A percentile compares a stretch with the other conserved stretches of the same genome.
Conservation (phyloP, 92 coral and sea anemone species). For the Ricordea florida region DNA sequence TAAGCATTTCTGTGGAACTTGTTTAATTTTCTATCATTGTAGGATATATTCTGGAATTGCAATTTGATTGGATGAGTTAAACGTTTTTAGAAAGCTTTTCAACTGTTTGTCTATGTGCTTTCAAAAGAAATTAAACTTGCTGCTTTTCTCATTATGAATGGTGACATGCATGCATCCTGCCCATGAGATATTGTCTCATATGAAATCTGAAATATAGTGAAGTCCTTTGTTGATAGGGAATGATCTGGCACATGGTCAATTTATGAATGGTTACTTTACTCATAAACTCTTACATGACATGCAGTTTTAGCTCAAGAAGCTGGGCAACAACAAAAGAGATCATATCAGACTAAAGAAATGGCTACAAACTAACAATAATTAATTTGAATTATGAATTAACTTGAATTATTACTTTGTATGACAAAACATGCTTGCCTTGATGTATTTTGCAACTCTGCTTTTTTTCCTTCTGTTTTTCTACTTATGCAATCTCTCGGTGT, state of each 20-base stretch:
- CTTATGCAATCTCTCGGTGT: constrained; percentile 18
- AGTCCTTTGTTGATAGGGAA: constrained; percentile 5
- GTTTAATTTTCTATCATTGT: too few relatives aligned
- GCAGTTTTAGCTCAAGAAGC: constrained; percentile 9
- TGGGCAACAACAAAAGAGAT: constrained; percentile 10
- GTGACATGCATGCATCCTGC: constrained; percentile 5
- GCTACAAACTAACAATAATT: constrained; percentile 16
- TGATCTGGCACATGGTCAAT: constrained; percentile 10
- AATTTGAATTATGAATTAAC: neutral
- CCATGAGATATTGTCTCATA: constrained; percentile 10
- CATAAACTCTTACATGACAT: constrained; percentile 1
- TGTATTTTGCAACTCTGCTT: constrained; percentile 2
- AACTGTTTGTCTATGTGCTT: too few relatives aligned
- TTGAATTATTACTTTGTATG: constrained; percentile 26
- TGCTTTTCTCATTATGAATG: too few relatives aligned
- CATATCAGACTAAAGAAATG: constrained; percentile 5
- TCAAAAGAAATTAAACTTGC: too few relatives aligned
- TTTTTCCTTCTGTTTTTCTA: constrained; percentile 1
- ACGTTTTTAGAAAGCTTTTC: too few relatives aligned
- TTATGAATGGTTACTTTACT: neutral
- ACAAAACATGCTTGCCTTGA: constrained; percentile 28
- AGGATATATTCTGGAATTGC: too few relatives aligned
- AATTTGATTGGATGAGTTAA: too few relatives aligned
- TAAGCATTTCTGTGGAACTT: too few relatives aligned
- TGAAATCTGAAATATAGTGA: neutral